Conservation (phyloP, 2,888 invertebrate genomes). For the Oscheius sp. region DNA sequence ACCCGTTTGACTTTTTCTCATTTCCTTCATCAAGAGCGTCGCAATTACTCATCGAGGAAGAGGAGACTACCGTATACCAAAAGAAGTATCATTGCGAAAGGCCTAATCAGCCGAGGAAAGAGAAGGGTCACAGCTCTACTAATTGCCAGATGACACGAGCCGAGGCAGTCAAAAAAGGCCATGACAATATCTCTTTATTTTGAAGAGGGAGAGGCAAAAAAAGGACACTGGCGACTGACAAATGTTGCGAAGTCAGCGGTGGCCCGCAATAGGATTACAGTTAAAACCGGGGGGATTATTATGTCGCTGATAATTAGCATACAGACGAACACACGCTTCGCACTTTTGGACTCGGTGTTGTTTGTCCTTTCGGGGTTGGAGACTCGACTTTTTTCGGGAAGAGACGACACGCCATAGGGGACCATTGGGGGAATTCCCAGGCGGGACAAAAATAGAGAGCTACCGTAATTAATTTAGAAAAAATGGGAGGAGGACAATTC, state of each 20-base stretch:
- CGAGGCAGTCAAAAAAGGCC: neutral
- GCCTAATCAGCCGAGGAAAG: slow-evolving; percentile 32
- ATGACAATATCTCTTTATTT: neutral
- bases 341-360: neutral
- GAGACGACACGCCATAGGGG: neutral
- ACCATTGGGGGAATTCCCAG: neutral
- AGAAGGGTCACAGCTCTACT: neutral
- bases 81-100: slow-evolving; percentile 35
- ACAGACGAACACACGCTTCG: slow-evolving; percentile 21
- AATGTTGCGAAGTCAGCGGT: slow-evolving; percentile 9
- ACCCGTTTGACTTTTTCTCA: slow-evolving; percentile 33
- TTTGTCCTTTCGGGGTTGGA: neutral
- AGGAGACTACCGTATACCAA: slow-evolving; percentile 20
- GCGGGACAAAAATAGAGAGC: neutral
- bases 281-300: slow-evolving; percentile 26
- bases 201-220: neutral
- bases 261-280: slow-evolving; percentile 28
- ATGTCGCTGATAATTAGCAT: slow-evolving; percentile 28
- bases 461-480: too few relatives aligned
- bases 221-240: neutral
- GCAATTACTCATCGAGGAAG: slow-evolving; percentile 35
- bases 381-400: neutral
- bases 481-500: too few relatives aligned
- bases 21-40: slow-evolving; percentile 37
- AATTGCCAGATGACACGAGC: slow-evolving; percentile 34